These are phyloP conservation scores for Hydrotaea diabolus DNA, from an alignment of 2,888 invertebrate genomes.

Conservation along the genomic window DNA sequence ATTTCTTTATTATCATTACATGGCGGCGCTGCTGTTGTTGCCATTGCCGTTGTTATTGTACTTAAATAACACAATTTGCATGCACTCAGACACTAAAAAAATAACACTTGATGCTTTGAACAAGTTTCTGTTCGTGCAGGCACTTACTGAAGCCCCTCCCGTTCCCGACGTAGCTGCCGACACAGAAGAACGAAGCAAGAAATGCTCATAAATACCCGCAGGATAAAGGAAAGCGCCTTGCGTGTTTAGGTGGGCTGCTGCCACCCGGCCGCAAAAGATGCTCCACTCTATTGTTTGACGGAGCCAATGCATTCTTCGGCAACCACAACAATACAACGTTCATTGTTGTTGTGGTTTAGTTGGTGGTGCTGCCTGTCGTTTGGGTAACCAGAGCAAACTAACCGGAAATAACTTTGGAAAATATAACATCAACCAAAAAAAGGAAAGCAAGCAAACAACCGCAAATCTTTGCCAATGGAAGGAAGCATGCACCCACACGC, in stretches of 20 bases:
- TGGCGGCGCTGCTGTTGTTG: constrained; percentile 6
- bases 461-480: neutral
- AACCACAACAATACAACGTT: too few species aligned
- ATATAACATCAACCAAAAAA: constrained; percentile 1
- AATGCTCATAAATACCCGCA: constrained; percentile 33
- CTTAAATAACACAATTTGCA: constrained; percentile 47
- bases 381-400: constrained; percentile 11
- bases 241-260: constrained; percentile 26
- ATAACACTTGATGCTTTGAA: constrained; percentile 15
- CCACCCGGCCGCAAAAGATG: neutral
- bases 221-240: constrained; percentile 27
- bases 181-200: constrained; percentile 10
- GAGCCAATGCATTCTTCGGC: neutral
- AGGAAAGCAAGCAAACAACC: neutral
- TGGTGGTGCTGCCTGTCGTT: too few species aligned
- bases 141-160: neutral
- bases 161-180: neutral
- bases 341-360: constrained; percentile 8
- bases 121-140: neutral
- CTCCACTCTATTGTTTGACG: constrained; percentile 31
- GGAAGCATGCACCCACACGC: neutral
- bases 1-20: neutral
- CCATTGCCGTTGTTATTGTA: constrained; percentile 18
- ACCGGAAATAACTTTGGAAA: constrained; percentile 43
- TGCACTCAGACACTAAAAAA: constrained; percentile 48